phyloP scores from a whole-genome alignment of 2,888 invertebrate genomes.

The Gortyna flavago region DNA sequence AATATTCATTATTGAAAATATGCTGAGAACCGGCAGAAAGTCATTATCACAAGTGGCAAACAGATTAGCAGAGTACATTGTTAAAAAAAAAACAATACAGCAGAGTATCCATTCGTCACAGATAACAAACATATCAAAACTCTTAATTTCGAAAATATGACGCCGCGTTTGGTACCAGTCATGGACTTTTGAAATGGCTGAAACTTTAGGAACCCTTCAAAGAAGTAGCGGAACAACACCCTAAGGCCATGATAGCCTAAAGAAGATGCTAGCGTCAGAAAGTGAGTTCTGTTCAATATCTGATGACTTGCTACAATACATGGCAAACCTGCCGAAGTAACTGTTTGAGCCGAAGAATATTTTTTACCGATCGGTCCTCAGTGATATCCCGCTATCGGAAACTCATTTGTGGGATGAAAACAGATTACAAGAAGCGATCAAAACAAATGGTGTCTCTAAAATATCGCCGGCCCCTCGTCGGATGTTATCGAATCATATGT shows the following conservation, averaged over 20 bases:
- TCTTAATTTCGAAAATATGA: too few relatives aligned
- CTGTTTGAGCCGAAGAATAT: background rate
- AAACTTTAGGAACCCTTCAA: background rate
- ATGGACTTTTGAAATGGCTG: background rate
- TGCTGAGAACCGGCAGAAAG: too few relatives aligned
- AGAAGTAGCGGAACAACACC: background rate
- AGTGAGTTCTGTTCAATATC: slow-evolving; percentile 4
- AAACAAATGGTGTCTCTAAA: background rate
- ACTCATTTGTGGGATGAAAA: too few relatives aligned
- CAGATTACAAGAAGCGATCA: background rate
- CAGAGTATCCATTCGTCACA: too few relatives aligned
- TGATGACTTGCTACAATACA: slow-evolving; percentile 5
- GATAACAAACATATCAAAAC: too few relatives aligned
- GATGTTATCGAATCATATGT: too few relatives aligned
- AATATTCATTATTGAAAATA: too few relatives aligned
- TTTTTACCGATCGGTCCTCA: background rate
- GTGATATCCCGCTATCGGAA: too few relatives aligned
- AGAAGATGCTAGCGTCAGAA: slow-evolving; percentile 5
- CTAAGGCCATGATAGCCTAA: background rate
- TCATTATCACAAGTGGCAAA: too few relatives aligned
- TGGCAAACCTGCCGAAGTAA: slow-evolving; percentile 3
- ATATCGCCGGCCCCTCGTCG: too few relatives aligned
- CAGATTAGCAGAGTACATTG: too few relatives aligned
- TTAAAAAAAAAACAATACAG: too few relatives aligned
- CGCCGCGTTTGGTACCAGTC: background rate